Evolutionary conservation across 37 sponge, comb jelly and placozoan genomes (phyloP).

Genomic region (Ianthella basta): DNA sequence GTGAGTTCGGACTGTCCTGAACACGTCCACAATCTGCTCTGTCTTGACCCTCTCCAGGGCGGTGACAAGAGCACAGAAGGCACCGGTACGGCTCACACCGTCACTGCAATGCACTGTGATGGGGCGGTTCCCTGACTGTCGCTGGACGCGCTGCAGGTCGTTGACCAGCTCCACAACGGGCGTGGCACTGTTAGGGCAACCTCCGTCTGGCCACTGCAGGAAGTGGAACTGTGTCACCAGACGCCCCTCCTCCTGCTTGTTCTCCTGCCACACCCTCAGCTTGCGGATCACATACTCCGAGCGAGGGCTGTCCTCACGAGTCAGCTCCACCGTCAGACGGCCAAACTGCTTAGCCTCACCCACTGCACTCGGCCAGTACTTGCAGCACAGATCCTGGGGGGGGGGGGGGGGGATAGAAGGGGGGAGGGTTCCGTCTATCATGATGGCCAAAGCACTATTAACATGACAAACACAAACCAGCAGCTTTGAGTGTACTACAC

Average conservation of each 20-base stretch:
- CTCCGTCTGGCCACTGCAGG: conserved; percentile 64
- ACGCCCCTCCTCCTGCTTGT: conserved; percentile 74
- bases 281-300: conserved; percentile 66
- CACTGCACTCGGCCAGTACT: conserved; percentile 75
- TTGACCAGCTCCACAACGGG: conserved; percentile 81
- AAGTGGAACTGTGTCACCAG: conserved; percentile 93
- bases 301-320: conserved; percentile 40
- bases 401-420: no score
- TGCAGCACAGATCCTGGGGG: conserved; percentile 63
- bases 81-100: conserved; percentile 80
- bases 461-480: no score
- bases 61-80: conserved; percentile 76
- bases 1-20: conserved; percentile 72
- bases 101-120: conserved; percentile 92
- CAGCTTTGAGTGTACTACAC: no score
- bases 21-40: conserved; percentile 88
- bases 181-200: conserved; percentile 56
- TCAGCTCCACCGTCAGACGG: conserved; percentile 45
- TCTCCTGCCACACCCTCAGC: conserved; percentile 66
- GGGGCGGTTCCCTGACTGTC: conserved; percentile 85
- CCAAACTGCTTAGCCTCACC: conserved; percentile 58
- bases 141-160: conserved; percentile 76
- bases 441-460: no score
- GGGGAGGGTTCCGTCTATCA: no score
- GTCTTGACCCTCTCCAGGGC: conserved; percentile 83